Conservation (phyloP, 2,113 vertebrate species). For the Rhombomys opimus region DNA sequence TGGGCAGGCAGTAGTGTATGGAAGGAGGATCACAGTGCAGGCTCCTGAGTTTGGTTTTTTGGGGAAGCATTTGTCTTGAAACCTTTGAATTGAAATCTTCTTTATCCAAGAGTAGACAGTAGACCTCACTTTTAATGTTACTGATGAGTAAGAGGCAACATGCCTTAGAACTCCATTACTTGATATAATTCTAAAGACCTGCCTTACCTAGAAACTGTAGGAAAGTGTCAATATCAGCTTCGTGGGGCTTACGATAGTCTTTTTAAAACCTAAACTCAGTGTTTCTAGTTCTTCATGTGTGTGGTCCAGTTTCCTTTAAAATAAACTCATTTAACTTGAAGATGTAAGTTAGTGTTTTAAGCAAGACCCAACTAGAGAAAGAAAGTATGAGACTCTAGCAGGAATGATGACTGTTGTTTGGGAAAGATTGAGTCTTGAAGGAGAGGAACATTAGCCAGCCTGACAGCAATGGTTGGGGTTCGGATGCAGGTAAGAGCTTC, state of each 20-base stretch:
- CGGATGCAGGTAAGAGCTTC: neutral
- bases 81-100: neutral
- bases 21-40: neutral
- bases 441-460: neutral
- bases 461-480: neutral
- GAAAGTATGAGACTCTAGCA: neutral
- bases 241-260: neutral
- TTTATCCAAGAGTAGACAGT: neutral
- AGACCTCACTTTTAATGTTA: neutral
- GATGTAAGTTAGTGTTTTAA: neutral
- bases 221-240: neutral
- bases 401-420: neutral
- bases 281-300: slow-evolving; percentile 13
- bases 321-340: neutral
- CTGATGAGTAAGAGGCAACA: neutral
- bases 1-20: neutral
- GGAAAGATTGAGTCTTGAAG: neutral
- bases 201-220: neutral
- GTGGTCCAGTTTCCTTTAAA: slow-evolving; percentile 1
- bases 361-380: neutral
- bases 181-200: neutral
- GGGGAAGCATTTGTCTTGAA: neutral
- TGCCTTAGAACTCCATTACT: neutral
- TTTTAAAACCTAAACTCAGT: neutral
- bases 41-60: neutral